Conservation (phyloP, 2,888 invertebrate genomes). For the Agrotis clavis region DNA sequence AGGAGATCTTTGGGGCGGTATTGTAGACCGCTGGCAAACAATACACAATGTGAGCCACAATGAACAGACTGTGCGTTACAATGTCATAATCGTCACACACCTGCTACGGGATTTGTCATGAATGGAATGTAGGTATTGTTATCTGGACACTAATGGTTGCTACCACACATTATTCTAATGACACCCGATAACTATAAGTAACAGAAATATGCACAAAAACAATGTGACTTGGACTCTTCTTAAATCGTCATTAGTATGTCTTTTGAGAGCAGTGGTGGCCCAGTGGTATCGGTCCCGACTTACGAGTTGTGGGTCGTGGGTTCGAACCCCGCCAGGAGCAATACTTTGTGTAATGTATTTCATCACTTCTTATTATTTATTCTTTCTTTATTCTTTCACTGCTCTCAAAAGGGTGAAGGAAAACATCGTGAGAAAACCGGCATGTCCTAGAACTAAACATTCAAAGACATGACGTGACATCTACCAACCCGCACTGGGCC, state of each 20-base stretch:
- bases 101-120: constrained; percentile 7
- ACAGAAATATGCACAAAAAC: not conserved
- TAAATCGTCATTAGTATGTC: not conserved
- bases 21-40: constrained; percentile 27
- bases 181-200: not conserved
- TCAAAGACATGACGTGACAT: too few relatives aligned
- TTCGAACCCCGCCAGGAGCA: too few relatives aligned
- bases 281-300: too few relatives aligned
- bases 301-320: too few relatives aligned
- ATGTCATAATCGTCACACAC: constrained; percentile 34
- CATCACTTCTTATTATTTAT: too few relatives aligned
- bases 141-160: constrained; percentile 13
- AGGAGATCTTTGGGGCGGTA: constrained; percentile 14
- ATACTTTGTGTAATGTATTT: too few relatives aligned
- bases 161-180: not conserved
- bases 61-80: constrained; percentile 26
- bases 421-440: too few relatives aligned
- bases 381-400: too few relatives aligned
- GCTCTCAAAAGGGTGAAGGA: too few relatives aligned
- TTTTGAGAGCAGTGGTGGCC: too few relatives aligned
- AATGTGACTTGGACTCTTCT: not conserved
- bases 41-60: constrained; percentile 23
- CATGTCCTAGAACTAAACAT: too few relatives aligned
- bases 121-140: constrained; percentile 13
- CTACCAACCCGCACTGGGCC: too few relatives aligned